Evolutionary conservation across 92 coral and sea anemone species (phyloP), one percentile per base, ranked within the genome.

Genomic region (Siderastrea siderea): DNA sequence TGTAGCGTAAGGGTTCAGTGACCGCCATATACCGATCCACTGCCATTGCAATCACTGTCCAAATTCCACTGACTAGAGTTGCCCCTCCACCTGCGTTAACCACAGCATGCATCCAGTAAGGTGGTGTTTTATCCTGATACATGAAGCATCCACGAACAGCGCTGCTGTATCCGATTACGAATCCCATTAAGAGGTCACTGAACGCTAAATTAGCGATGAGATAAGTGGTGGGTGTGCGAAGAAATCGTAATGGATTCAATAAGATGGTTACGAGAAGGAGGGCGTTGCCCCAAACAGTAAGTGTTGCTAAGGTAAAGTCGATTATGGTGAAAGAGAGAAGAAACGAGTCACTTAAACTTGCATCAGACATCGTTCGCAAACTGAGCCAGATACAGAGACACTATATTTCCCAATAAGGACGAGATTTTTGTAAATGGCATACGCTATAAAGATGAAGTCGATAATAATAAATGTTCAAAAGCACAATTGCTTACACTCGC

Each of bases 161-260:
- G 3, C 47, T 71, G 71, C 72, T 17, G 8, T 47, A 78, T 19
- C 60, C 83, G 55, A 78, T 64, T 46, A 63, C 26, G 6, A 78
- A 44, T 15, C 72, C 71, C 3, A 48, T 1, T 16, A 62, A 64
- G n/a, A 63, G 45, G 83, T 78, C 83, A 38, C 83, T 64, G 46
- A 78, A 48, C 61, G 83, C 57, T 43, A 78, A 47, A 65, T 78
- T 78, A 4, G 72, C 72, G 72, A 63, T 78, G 7, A 78, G 54
- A 60, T 45, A 78, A 6, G 70, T n/a, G 3, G 70, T 8, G 44
- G 82, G 82, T 62, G 82, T 78, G 7, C 82, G 82, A 47, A 78
- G 82, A 47, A 54, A 61, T 78, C 71, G 69, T 2, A 78, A 57
- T 5, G 82, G 82, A 64, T 78, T 71, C 1, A 15, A 49, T 7